These are phyloP conservation scores for Colostygia pectinataria DNA, from an alignment of 2,888 invertebrate genomes.

Conservation along the genomic window DNA sequence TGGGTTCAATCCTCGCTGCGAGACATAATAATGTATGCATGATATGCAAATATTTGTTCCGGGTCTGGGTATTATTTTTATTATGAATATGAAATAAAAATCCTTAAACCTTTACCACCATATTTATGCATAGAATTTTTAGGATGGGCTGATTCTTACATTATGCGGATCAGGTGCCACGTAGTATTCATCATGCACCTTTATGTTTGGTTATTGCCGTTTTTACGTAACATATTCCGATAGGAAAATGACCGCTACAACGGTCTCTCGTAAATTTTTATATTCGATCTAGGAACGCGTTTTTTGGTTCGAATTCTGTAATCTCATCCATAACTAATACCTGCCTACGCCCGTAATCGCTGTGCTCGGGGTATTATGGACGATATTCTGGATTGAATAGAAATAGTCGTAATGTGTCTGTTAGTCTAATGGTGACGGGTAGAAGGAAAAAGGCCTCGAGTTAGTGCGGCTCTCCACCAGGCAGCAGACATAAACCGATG, in stretches of 20 bases:
- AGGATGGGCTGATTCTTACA: not conserved
- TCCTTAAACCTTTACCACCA: too few relatives aligned
- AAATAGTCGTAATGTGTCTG: not conserved
- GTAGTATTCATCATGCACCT: slow-evolving; percentile 44
- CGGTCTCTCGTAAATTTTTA: slow-evolving; percentile 55
- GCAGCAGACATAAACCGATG: too few relatives aligned
- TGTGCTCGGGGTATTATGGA: slow-evolving; percentile 7
- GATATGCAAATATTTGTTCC: too few relatives aligned
- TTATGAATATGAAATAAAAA: too few relatives aligned
- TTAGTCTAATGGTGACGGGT: not conserved
- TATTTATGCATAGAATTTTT: too few relatives aligned
- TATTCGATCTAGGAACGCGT: slow-evolving; percentile 31
- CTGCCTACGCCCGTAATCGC: slow-evolving; percentile 7
- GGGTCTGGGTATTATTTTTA: too few relatives aligned
- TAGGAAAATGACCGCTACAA: slow-evolving; percentile 45
- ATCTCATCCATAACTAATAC: slow-evolving; percentile 21
- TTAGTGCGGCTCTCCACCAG: too few relatives aligned
- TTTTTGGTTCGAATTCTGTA: slow-evolving; percentile 24
- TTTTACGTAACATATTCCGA: slow-evolving; percentile 44
- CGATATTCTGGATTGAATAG: not conserved
- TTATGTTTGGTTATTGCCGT: slow-evolving; percentile 53
- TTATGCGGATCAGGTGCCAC: slow-evolving; percentile 44
- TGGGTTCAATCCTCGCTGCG: too few relatives aligned
- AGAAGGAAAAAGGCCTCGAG: too few relatives aligned
- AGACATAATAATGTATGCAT: too few relatives aligned